phyloP scores from a whole-genome alignment of 1,140 invertebrate species.

The Aphaenogaster floridana region DNA sequence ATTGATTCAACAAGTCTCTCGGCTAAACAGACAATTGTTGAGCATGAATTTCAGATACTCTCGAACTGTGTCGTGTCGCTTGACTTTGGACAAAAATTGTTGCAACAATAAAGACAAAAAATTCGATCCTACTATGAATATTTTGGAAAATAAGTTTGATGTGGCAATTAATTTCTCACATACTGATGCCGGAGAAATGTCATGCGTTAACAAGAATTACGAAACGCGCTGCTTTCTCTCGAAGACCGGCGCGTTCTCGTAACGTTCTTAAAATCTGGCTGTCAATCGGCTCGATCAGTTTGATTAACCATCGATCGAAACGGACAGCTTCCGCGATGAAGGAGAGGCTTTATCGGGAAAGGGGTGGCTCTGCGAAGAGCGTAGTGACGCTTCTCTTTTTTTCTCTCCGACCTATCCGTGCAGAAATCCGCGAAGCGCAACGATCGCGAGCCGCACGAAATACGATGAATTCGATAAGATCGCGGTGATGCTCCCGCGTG shows the following conservation, averaged over 20 bases:
- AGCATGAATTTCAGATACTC: neutral
- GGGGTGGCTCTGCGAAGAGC: neutral
- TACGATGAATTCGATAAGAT: slow-evolving; percentile 78
- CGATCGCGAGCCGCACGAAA: slow-evolving; percentile 61
- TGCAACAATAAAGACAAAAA: neutral
- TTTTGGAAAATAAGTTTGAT: neutral
- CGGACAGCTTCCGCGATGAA: neutral
- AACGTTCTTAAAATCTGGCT: slow-evolving; percentile 19
- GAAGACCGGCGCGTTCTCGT: neutral
- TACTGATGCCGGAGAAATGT: slow-evolving; percentile 6
- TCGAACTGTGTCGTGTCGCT: neutral
- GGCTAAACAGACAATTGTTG: neutral
- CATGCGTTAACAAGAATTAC: slow-evolving; percentile 37
- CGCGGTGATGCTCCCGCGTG: slow-evolving; percentile 71
- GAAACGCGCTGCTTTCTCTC: slow-evolving; percentile 52
- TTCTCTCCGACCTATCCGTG: neutral
- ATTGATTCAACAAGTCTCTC: neutral
- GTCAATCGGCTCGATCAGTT: slow-evolving; percentile 13
- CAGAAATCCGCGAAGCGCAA: slow-evolving; percentile 8
- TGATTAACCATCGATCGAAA: neutral
- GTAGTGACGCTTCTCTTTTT: slow-evolving; percentile 47
- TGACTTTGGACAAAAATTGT: neutral
- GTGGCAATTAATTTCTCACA: slow-evolving; percentile 14
- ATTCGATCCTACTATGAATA: neutral
- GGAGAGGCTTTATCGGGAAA: neutral